Evolutionary conservation across 2,888 invertebrate species (phyloP).

Genomic region (Griposia aprilina): DNA sequence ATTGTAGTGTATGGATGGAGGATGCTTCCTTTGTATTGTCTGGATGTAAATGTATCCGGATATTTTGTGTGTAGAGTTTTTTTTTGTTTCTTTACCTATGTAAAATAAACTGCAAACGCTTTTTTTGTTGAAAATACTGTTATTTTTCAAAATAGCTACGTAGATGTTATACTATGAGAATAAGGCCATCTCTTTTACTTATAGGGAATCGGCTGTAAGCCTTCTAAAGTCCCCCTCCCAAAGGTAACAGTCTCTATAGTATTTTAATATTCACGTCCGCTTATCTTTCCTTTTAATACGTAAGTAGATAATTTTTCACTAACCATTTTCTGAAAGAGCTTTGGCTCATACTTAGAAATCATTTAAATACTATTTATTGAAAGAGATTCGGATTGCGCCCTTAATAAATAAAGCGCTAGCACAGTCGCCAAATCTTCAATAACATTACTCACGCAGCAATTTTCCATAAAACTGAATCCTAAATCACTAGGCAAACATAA

Average conservation of each 20-base stretch:
- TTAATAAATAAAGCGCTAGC: background rate
- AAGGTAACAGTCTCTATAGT: background rate
- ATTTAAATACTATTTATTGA: background rate
- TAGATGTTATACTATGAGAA: background rate
- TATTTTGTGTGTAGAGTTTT: slow-evolving; percentile 14
- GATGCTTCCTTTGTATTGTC: slow-evolving; percentile 38
- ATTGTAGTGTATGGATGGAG: slow-evolving; percentile 39
- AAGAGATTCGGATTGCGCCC: background rate
- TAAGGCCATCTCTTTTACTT: background rate
- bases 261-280: too few species aligned
- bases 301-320: too few species aligned
- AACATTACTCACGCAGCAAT: background rate
- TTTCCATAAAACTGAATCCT: background rate
- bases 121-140: background rate
- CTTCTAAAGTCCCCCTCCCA: background rate
- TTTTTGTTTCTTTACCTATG: background rate
- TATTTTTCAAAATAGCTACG: background rate
- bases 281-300: too few species aligned
- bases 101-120: background rate
- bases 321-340: too few species aligned
- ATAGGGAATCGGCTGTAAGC: too few species aligned
- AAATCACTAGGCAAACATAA: slow-evolving; percentile 30
- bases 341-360: background rate
- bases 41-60: slow-evolving; percentile 50
- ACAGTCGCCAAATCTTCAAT: background rate